Base-by-base conservation (phyloP, 2,113 vertebrate genomes). In the Ictalurus furcatus region DNA sequence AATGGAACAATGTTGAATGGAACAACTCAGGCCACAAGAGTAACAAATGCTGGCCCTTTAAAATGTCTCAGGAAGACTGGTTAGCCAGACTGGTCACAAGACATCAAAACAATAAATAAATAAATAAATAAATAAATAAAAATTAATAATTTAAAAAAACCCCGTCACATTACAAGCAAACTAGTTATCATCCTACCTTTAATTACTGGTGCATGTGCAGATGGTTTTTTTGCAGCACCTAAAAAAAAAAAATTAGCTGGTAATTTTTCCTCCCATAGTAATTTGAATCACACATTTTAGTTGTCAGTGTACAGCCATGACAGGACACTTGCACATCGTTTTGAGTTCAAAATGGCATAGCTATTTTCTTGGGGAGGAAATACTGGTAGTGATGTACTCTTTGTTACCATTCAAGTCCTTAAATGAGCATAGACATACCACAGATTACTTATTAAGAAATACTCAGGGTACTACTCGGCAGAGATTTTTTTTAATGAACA, bases 171-270 rank as follows among this genome's bases (percentile, higher is more conserved):
- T 40, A n/a, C 6, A 61, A 16, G 69, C 1, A 2, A 13, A 25
- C 11, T 44, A 30, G 6, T 3, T 65, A 2, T n/a, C 78, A 40
- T 59, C 71, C 74, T 88, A 91, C 90, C 88, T 89, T 91, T 91
- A 61, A 86, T 44, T 69, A 80, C 71, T 21, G 85, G 52, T 74
- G 71, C 84, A 73, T 87, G 21, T 21, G 79, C 87, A 74, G 69
- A 17, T 84, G 71, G 13, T 59, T 89, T 87, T 73, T 81, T 89
- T 56, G 67, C 85, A 79, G 65, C 88, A 87, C 88, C 90, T 91
- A 59, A 40, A 63, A 56, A 34, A 56, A 34, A 17, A 71, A 37
- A 73, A 17, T 58, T 58, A 21, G 12, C 48, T 54, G 28, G 28
- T 80, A 17, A 80, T 80, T 56, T 56, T 19, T 44, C 71, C 71